Evolutionary conservation across 1,140 invertebrate species (phyloP).

Genomic region (Coelopa frigida): DNA sequence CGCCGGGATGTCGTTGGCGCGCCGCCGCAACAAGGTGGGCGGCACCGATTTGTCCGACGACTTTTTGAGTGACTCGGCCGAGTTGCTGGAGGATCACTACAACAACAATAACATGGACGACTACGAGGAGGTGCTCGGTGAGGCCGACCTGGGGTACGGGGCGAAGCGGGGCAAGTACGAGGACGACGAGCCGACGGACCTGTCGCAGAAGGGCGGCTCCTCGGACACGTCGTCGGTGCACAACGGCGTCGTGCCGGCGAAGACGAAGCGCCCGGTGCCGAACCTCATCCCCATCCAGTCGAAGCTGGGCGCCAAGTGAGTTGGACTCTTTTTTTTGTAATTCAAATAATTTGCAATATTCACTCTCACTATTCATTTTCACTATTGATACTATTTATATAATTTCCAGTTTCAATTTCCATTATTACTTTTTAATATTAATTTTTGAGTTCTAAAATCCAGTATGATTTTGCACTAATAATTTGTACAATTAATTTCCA

Average conservation of each 20-base stretch:
- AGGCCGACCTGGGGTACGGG: constrained; percentile 21
- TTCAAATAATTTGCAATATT: too few species aligned
- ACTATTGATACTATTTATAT: too few species aligned
- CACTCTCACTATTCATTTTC: too few species aligned
- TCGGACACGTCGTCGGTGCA: constrained; percentile 27
- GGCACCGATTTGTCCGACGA: constrained; percentile 54
- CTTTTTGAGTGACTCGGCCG: constrained; percentile 38
- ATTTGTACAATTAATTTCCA: too few species aligned
- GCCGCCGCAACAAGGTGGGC: constrained; percentile 61
- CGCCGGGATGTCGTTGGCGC: constrained; percentile 45
- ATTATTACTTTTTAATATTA: too few species aligned
- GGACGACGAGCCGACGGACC: constrained; percentile 50
- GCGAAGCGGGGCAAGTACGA: constrained; percentile 36
- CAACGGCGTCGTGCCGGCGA: constrained; percentile 30
- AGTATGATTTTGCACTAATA: too few species aligned
- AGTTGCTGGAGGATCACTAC: constrained; percentile 34
- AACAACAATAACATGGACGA: constrained; percentile 41
- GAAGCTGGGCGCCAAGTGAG: constrained; percentile 13
- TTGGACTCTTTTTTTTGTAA: constrained; percentile 2
- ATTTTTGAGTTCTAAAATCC: too few species aligned
- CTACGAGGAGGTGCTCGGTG: constrained; percentile 21
- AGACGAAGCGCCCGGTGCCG: constrained; percentile 56
- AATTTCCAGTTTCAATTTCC: too few species aligned
- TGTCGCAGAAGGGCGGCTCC: constrained; percentile 45
- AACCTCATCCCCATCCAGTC: constrained; percentile 60